Conservation (phyloP, 2,888 invertebrate species). For the Epinotia ramella region DNA sequence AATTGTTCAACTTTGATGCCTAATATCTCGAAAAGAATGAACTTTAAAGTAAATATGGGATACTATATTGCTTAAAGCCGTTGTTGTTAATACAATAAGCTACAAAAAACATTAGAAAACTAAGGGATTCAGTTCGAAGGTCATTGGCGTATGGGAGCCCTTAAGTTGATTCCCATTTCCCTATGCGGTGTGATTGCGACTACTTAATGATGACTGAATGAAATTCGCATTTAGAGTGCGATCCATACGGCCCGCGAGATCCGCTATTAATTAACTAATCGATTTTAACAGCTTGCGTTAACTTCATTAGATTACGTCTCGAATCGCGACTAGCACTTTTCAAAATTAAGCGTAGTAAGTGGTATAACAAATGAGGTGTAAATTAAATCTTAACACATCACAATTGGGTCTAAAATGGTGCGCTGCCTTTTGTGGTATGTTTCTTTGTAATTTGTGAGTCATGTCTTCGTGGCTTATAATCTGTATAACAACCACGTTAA, state of each 20-base stretch:
- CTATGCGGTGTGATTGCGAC: background rate
- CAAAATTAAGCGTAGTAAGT: conserved; percentile 13
- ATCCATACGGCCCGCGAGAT: conserved; percentile 53
- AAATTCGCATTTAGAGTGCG: conserved; percentile 44
- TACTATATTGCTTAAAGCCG: too few species aligned
- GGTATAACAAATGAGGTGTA: background rate
- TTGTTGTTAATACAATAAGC: too few species aligned
- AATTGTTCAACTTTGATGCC: too few species aligned
- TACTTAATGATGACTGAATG: background rate
- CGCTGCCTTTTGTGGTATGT: background rate
- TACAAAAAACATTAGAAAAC: too few species aligned
- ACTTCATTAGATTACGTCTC: conserved; percentile 52
- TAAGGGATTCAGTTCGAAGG: too few species aligned
- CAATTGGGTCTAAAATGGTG: background rate
- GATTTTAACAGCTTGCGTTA: conserved; percentile 55
- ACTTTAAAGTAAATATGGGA: too few species aligned
- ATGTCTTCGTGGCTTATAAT: conserved; percentile 24
- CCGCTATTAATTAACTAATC: conserved; percentile 65
- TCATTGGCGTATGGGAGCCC: too few species aligned
- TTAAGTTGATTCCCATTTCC: background rate
- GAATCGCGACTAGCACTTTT: background rate
- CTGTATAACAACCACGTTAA: conserved; percentile 18
- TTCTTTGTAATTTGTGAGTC: background rate
- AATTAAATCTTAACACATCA: background rate
- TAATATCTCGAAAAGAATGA: too few species aligned